Evolutionary conservation across 2,797 vertebrate genomes (phyloP), one percentile per base, ranked within the genome.

Genomic region (Sebastes hubbsi): DNA sequence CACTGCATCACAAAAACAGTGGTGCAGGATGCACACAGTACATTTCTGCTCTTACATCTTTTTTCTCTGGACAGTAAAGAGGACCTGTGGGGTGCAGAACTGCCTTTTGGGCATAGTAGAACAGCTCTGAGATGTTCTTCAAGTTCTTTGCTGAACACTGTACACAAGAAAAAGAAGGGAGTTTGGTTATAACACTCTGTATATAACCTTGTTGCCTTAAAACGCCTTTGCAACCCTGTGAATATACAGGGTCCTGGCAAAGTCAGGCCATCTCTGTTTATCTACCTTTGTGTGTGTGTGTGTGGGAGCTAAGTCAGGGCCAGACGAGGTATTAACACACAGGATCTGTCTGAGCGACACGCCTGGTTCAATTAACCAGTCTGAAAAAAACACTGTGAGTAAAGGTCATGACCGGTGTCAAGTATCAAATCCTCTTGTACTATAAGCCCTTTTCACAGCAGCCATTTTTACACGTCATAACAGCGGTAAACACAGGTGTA

Each of bases 51-150:
- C 92, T 94, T 96, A 98, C 98, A 93, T 98, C 96, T 91, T 98
- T 99, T 87, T 97, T 97, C 84, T 99, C 98, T 30, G 98, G 98
- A 89, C 98, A 98, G 93, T 99, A 99, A 60, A 99, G 96, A 8
- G 98, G 98, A 10, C 98, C 97, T 42, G 97, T 99, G 60, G 98
- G 98, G 93, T 99, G 98, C 36, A 99, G 96, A 69, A 99, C 98
- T 24, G 98, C 98, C 89, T 99, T 99, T 90, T 99, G 98, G 42
- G 98, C 98, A 10, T 99, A 99, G 93, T 99, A 99, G 93, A 99
- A 99, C 54, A 99, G 94, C 86, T 99, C 98, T 0, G 98, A 99
- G 92, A 99, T 99, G 91, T 99, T 99, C 96, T 99, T 99, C 95
- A 99, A 93, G 89, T 98, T 99, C 96, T 99, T 99, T 13, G 98